phyloP scores from a whole-genome alignment of 2,113 vertebrate genomes.

The Chlorodrepanis virens region DNA sequence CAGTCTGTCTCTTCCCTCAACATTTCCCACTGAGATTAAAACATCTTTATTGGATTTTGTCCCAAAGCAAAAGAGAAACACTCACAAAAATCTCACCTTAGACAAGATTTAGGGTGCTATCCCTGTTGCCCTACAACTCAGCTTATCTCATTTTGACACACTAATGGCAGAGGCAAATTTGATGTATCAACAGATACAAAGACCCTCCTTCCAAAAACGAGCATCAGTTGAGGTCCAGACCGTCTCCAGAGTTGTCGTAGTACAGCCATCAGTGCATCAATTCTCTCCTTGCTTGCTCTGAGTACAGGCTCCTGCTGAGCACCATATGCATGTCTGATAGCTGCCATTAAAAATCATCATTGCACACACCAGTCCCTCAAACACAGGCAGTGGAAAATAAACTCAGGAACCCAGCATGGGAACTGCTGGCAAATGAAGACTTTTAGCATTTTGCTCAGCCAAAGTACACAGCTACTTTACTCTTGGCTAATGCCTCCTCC shows the following conservation, averaged over 20 bases:
- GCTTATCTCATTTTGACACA: not conserved
- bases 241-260: not conserved
- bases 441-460: slow-evolving; percentile 40
- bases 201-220: not conserved
- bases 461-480: slow-evolving; percentile 58
- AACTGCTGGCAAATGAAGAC: slow-evolving; percentile 49
- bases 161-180: not conserved
- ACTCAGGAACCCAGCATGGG: slow-evolving; percentile 35
- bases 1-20: not conserved
- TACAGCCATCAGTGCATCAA: slow-evolving; percentile 33
- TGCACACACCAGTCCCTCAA: slow-evolving; percentile 35
- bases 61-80: not conserved
- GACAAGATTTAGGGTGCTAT: not conserved
- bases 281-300: slow-evolving; percentile 29
- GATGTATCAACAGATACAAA: not conserved
- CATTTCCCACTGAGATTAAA: not conserved
- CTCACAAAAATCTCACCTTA: not conserved
- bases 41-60: not conserved
- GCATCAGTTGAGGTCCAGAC: not conserved
- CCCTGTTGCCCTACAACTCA: not conserved
- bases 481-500: slow-evolving; percentile 13
- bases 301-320: not conserved
- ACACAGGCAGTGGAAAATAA: slow-evolving; percentile 51
- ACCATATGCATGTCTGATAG: slow-evolving; percentile 59
- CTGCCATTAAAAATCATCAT: slow-evolving; percentile 65